Conservation (phyloP, 2,888 invertebrate species). For the Leucozona laternaria region DNA sequence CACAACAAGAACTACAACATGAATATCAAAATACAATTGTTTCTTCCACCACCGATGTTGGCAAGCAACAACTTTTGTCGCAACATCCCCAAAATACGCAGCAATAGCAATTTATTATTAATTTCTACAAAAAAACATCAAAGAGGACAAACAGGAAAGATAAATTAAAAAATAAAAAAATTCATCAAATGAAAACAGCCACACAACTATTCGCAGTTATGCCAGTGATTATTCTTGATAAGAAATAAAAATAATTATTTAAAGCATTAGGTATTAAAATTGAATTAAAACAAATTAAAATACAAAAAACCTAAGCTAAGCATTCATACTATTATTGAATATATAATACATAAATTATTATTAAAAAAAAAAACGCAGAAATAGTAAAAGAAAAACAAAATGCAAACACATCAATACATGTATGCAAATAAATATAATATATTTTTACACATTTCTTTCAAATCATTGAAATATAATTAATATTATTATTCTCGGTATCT, state of each 20-base stretch:
- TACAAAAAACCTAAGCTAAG: slow-evolving; percentile 67
- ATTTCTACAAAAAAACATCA: slow-evolving; percentile 61
- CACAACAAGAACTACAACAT: slow-evolving; percentile 42
- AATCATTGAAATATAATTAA: slow-evolving; percentile 47
- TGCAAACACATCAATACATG: slow-evolving; percentile 31
- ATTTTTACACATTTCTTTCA: slow-evolving; percentile 69
- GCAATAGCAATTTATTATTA: slow-evolving; percentile 72
- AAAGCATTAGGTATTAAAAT: slow-evolving; percentile 36
- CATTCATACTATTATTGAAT: slow-evolving; percentile 69
- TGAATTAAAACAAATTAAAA: slow-evolving; percentile 40
- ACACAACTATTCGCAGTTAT: slow-evolving; percentile 71
- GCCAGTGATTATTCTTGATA: slow-evolving; percentile 75
- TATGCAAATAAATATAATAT: slow-evolving; percentile 49
- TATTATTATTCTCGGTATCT: slow-evolving; percentile 56
- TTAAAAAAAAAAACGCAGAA: slow-evolving; percentile 46
- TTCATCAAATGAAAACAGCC: slow-evolving; percentile 70
- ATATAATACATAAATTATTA: slow-evolving; percentile 61
- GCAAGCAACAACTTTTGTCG: slow-evolving; percentile 44
- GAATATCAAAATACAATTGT: slow-evolving; percentile 47
- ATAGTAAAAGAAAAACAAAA: slow-evolving; percentile 29
- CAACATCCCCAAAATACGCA: slow-evolving; percentile 60
- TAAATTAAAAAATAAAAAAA: slow-evolving; percentile 21
- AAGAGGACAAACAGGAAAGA: slow-evolving; percentile 34
- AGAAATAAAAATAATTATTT: slow-evolving; percentile 62
- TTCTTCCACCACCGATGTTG: slow-evolving; percentile 54